Evolutionary conservation across 1,140 invertebrate species (phyloP), one percentile per base, ranked within the genome.

Genomic region (Drosophila lacteicornis): DNA sequence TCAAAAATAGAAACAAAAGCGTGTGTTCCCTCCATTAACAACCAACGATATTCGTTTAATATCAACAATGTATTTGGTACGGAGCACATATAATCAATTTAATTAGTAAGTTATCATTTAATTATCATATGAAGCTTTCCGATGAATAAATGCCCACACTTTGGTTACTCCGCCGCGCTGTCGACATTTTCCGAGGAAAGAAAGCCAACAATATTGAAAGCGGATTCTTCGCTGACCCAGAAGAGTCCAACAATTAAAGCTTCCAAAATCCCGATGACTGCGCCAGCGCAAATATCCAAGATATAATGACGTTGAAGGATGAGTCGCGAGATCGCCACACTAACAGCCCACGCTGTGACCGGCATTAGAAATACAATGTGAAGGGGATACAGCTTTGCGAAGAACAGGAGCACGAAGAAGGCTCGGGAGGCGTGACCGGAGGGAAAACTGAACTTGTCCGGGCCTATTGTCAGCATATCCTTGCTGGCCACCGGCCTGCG

Each of bases 371-470:
- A 95, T 46, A 96, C 79, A 11, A 95, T 86, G 19, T 94, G 92
- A 2, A 96, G 58, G 0, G 96, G 95, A 92, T 95, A 95, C 11
- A 96, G 78, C 73, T 94, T 93, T 0, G 94, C 94, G 63, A 97
- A 96, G 81, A 97, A 96, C 50, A 95, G 95, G 2, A 95, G 93
- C 15, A 99, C 93, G 88, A 97, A 95, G 12, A 96, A 94, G 11
- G 97, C 95, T 81, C 99, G 93, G n/a, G 97, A 98, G 2, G 97
- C 95, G 93, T 99, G 99, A 1, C 99, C 99, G 1, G 98, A 99
- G 30, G 98, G 99, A 93, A 99, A 99, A 40, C 98, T 98, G 91
- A 96, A 99, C 82, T 98, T 96, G 93, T 99, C 98, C 1, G 98
- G 93, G 88, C 94, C 92, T 25, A 95, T 92, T 17, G 92, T 93